These are phyloP conservation scores for Poeciliopsis turneri DNA, from an alignment of 2,797 vertebrate genomes.

Conservation along the genomic window DNA sequence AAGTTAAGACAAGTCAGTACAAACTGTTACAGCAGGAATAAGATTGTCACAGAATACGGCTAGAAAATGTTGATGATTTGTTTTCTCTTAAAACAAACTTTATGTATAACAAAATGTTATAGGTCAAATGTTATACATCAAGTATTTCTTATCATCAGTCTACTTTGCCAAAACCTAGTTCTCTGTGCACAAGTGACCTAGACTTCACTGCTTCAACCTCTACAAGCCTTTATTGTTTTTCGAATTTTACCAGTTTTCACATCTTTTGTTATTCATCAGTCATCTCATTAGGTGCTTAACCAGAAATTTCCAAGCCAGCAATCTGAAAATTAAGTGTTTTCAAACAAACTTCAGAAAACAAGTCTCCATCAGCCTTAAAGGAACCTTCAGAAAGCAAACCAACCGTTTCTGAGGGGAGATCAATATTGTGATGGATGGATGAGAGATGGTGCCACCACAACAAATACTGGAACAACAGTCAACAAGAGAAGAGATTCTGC, in stretches of 20 bases:
- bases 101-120: too few relatives aligned
- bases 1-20: slow-evolving; percentile 27
- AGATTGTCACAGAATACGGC: background rate
- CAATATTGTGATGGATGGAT: slow-evolving; percentile 77
- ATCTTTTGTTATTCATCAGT: background rate
- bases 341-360: slow-evolving; percentile 19
- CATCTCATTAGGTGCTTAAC: background rate
- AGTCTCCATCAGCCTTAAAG: slow-evolving; percentile 3
- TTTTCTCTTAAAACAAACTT: background rate
- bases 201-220: background rate
- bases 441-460: slow-evolving; percentile 66
- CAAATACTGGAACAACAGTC: slow-evolving; percentile 61
- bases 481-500: slow-evolving; percentile 49
- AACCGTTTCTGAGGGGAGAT: slow-evolving; percentile 74
- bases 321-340: background rate
- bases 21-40: background rate
- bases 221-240: background rate
- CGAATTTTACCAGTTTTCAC: slow-evolving; percentile 4
- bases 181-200: background rate
- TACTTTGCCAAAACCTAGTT: background rate
- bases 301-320: background rate
- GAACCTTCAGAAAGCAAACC: slow-evolving; percentile 3
- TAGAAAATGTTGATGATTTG: background rate
- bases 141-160: background rate
- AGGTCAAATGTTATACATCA: background rate